Evolutionary conservation across 2,113 vertebrate species (phyloP).

Genomic region (Pollimyrus isidori): DNA sequence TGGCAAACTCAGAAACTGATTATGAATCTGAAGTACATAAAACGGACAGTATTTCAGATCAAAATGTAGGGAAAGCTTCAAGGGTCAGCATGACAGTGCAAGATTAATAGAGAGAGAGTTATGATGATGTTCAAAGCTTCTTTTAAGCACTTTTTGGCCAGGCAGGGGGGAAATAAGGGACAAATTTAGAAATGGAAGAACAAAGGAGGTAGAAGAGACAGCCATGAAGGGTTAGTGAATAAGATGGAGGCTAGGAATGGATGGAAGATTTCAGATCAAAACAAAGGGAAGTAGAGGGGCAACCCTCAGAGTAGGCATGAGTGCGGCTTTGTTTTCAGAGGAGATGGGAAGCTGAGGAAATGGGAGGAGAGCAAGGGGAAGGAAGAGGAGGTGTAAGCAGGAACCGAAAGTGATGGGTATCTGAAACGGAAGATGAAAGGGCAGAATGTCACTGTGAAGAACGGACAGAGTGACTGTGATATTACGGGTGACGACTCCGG

Average conservation of each 20-base stretch:
- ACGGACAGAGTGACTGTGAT: not conserved
- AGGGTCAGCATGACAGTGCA: not conserved
- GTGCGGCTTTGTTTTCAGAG: not conserved
- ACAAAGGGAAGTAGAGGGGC: not conserved
- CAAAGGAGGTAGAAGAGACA: not conserved
- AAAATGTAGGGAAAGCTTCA: not conserved
- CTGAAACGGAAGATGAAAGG: not conserved
- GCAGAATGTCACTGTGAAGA: not conserved
- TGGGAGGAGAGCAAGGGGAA: not conserved
- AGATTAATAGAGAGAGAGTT: not conserved
- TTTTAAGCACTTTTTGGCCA: not conserved
- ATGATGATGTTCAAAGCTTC: not conserved
- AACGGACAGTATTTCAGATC: not conserved
- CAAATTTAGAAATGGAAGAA: conserved; percentile 12
- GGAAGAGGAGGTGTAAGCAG: not conserved
- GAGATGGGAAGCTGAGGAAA: not conserved
- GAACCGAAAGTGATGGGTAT: not conserved
- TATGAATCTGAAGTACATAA: not conserved
- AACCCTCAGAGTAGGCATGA: not conserved
- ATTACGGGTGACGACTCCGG: not conserved
- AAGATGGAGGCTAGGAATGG: not conserved
- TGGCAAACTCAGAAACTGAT: not conserved
- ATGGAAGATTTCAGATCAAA: conserved; percentile 7
- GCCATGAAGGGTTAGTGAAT: no score
- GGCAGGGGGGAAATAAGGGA: not conserved